phyloP scores from a whole-genome alignment of 2,888 invertebrate species.

The Sinohyriopsis cumingii region DNA sequence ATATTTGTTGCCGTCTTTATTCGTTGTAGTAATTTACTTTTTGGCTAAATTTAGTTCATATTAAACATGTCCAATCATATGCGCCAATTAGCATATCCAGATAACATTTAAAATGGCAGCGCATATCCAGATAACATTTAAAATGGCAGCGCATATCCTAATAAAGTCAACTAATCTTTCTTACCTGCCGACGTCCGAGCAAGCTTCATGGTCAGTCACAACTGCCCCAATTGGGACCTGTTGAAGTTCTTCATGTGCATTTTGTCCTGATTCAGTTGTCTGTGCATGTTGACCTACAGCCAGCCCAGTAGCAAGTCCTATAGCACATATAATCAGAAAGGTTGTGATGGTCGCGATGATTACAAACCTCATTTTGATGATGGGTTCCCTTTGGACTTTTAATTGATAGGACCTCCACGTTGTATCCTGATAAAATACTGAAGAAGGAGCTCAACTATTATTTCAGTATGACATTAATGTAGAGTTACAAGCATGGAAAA shows the following conservation, averaged over 20 bases:
- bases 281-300: slow-evolving; percentile 12
- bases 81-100: no score
- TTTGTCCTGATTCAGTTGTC: no score
- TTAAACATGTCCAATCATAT: no score
- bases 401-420: slow-evolving; percentile 8
- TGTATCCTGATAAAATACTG: slow-evolving; percentile 24
- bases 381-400: not conserved
- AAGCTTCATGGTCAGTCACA: slow-evolving; percentile 47
- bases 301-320: slow-evolving; percentile 20
- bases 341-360: slow-evolving; percentile 16
- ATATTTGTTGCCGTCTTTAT: no score
- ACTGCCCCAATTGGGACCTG: slow-evolving; percentile 34
- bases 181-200: slow-evolving; percentile 52
- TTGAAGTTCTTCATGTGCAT: no score
- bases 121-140: no score
- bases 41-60: no score
- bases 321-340: slow-evolving; percentile 16
- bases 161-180: not conserved
- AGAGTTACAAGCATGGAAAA: no score
- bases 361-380: slow-evolving; percentile 15
- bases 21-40: no score
- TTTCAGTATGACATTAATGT: no score
- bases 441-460: not conserved
- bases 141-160: no score
- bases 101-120: no score